Conservation (phyloP, 1,140 invertebrate genomes). For the Lepidurus packardi region DNA sequence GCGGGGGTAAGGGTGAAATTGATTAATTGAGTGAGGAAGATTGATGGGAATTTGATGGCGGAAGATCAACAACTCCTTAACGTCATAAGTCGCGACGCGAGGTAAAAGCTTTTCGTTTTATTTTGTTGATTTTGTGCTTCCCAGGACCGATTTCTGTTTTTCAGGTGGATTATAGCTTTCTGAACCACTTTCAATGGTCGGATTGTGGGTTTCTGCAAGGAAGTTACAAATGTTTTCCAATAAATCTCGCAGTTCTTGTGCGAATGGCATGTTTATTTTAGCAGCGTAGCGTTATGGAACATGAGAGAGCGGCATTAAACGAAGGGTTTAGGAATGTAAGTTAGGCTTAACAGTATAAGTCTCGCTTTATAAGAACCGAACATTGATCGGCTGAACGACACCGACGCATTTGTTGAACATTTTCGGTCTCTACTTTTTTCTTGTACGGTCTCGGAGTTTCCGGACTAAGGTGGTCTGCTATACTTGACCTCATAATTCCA, state of each 20-base stretch:
- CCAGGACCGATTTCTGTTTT: not conserved
- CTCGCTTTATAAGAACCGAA: not conserved
- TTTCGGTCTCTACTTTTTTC: not conserved
- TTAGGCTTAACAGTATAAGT: not conserved
- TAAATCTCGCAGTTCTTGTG: no score
- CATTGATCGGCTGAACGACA: conserved; percentile 2
- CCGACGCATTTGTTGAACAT: not conserved
- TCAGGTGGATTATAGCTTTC: not conserved
- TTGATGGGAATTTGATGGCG: conserved; percentile 8
- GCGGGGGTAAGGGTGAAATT: not conserved
- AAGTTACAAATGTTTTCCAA: no score
- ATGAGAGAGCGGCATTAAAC: no score
- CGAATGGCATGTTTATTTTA: no score
- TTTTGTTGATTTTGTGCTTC: not conserved
- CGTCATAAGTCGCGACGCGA: not conserved
- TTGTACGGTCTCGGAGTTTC: not conserved
- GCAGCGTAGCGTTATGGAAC: no score
- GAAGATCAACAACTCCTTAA: conserved; percentile 7
- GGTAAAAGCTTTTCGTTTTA: not conserved
- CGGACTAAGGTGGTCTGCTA: not conserved
- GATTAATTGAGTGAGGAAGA: not conserved
- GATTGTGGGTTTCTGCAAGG: no score
- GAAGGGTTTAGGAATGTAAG: not conserved
- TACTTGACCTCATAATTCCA: conserved; percentile 15
- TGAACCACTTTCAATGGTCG: no score